Evolutionary conservation across 2,797 vertebrate genomes (phyloP).

Genomic region (Parambassis ranga): DNA sequence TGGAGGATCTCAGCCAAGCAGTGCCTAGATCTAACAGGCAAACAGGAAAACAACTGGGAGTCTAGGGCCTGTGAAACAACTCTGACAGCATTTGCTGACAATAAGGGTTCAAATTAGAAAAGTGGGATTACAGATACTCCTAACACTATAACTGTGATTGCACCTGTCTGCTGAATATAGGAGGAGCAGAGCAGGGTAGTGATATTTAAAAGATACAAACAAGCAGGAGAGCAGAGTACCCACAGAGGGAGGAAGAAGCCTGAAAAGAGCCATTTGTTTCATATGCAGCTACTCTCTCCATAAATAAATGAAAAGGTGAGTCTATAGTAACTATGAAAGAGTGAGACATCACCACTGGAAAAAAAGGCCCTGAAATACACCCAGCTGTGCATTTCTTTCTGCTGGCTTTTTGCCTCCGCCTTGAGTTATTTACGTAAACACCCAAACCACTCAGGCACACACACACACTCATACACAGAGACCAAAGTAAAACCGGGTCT

Average conservation of each 20-base stretch:
- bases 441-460: constrained; percentile 21
- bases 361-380: constrained; percentile 46
- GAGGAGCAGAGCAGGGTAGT: not conserved
- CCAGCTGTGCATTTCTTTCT: constrained; percentile 56
- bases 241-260: too few relatives aligned
- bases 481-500: constrained; percentile 21
- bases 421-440: constrained; percentile 66
- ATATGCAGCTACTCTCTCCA: constrained; percentile 25
- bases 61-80: not conserved
- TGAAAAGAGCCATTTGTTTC: constrained; percentile 48
- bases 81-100: constrained; percentile 10
- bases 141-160: not conserved
- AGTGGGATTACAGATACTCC: not conserved
- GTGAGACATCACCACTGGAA: constrained; percentile 41
- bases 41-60: constrained; percentile 17
- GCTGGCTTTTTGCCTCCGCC: constrained; percentile 37
- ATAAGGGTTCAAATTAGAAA: constrained; percentile 4
- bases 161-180: not conserved
- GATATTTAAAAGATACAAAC: not conserved
- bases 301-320: constrained; percentile 61
- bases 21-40: not conserved
- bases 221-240: too few relatives aligned
- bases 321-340: constrained; percentile 36
- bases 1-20: constrained; percentile 13
- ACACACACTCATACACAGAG: constrained; percentile 4